phyloP scores from a whole-genome alignment of 1,140 invertebrate genomes.

The Rhizoglyphus robini region DNA sequence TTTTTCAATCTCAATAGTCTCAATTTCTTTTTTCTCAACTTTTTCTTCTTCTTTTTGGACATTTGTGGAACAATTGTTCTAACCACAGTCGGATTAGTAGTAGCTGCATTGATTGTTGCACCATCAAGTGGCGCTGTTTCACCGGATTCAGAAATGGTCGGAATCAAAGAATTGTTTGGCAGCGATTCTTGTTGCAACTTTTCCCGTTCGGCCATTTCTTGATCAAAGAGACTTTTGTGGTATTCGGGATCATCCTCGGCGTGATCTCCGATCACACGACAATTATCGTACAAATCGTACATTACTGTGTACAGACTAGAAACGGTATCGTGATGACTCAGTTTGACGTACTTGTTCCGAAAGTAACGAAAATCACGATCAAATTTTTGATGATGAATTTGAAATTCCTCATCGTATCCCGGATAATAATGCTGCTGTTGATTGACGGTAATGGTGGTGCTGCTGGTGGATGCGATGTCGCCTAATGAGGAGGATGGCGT shows the following conservation, averaged over 20 bases:
- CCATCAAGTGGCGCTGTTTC: neutral
- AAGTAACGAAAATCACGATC: constrained; percentile 2
- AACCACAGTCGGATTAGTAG: neutral
- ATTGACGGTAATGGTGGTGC: neutral
- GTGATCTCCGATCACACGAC: neutral
- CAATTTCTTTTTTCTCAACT: neutral
- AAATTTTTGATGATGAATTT: constrained; percentile 8
- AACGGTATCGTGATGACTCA: neutral
- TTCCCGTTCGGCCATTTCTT: neutral
- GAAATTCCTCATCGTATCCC: neutral
- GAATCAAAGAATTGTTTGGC: neutral
- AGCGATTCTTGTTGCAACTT: neutral
- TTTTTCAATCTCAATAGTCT: neutral
- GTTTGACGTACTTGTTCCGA: neutral
- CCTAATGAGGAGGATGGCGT: too few species aligned
- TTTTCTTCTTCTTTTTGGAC: neutral
- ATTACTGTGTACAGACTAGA: neutral
- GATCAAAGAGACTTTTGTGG: neutral
- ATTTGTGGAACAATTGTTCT: neutral
- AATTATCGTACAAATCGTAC: neutral
- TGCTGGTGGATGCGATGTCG: too few species aligned
- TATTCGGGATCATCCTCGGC: neutral
- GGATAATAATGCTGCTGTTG: constrained; percentile 6
- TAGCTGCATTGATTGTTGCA: neutral
- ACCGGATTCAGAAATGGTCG: neutral